Evolutionary conservation across 2,888 invertebrate species (phyloP).

Genomic region (Cryptus viduatorius): DNA sequence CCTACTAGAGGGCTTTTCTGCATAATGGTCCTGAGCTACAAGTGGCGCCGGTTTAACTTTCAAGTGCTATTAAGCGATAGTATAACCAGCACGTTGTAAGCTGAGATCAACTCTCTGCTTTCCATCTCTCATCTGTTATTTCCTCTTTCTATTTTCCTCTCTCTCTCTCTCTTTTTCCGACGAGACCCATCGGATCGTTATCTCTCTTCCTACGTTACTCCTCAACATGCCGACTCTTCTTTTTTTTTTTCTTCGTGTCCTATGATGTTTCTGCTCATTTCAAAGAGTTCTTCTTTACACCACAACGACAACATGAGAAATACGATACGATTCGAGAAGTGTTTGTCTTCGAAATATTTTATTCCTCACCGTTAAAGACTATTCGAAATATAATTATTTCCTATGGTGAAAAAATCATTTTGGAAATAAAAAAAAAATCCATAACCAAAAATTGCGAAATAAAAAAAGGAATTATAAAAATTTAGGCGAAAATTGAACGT

Average conservation of each 20-base stretch:
- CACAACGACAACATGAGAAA: neutral
- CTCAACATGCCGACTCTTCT: conserved; percentile 16
- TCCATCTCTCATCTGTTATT: conserved; percentile 45
- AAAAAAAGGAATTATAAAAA: too few relatives aligned
- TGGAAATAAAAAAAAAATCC: too few relatives aligned
- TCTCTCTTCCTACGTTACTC: neutral
- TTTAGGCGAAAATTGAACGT: too few relatives aligned
- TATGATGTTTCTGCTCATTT: neutral
- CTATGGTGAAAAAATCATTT: too few relatives aligned
- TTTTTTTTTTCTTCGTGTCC: conserved; percentile 35
- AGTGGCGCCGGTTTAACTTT: conserved; percentile 80
- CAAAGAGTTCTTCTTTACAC: neutral
- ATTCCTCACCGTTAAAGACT: neutral
- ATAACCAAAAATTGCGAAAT: too few relatives aligned
- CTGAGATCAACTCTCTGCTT: conserved; percentile 61
- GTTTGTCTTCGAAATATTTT: neutral
- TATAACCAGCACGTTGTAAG: conserved; percentile 69
- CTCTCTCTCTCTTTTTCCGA: conserved; percentile 36
- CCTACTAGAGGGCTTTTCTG: conserved; percentile 64
- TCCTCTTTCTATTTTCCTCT: neutral
- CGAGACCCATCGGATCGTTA: neutral
- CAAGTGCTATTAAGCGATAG: conserved; percentile 77
- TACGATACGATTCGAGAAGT: neutral
- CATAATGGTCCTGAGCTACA: conserved; percentile 76
- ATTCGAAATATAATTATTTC: too few relatives aligned